phyloP scores from a whole-genome alignment of 2,113 vertebrate genomes.

The Pandion haliaetus region DNA sequence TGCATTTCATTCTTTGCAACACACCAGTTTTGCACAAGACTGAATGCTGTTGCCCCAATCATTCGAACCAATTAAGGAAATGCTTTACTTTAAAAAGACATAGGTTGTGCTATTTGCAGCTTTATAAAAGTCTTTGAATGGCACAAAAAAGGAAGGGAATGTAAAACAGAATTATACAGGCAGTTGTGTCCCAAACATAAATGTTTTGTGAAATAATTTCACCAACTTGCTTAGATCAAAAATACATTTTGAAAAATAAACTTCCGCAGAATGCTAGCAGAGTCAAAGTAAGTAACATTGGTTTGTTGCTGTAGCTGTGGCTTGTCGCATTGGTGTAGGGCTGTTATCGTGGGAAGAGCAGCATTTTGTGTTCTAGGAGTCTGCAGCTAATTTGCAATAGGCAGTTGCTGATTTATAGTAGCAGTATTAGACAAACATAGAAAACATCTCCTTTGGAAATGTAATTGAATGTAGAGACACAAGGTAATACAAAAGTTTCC shows the following conservation, averaged over 20 bases:
- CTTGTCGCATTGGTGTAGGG: fast-evolving
- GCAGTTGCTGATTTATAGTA: background rate
- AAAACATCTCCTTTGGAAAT: background rate
- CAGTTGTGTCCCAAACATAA: background rate
- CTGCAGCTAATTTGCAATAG: background rate
- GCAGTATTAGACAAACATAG: background rate
- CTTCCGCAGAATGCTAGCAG: background rate
- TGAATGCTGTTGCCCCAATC: background rate
- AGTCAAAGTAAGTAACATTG: too few relatives aligned
- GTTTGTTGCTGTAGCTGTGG: background rate
- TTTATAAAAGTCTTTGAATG: background rate
- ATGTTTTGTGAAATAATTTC: background rate
- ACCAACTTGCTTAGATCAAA: background rate
- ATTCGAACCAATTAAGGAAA: background rate
- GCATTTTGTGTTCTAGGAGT: fast-evolving
- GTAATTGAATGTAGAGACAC: background rate
- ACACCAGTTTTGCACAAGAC: background rate
- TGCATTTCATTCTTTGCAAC: background rate
- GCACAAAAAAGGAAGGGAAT: background rate
- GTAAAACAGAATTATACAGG: background rate
- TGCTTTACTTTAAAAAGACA: background rate
- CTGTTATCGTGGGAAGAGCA: background rate
- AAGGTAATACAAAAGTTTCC: background rate
- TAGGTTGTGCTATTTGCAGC: background rate
- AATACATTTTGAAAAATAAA: background rate